Evolutionary conservation across 2,797 vertebrate species (phyloP).

Genomic region (Botia almorhae): DNA sequence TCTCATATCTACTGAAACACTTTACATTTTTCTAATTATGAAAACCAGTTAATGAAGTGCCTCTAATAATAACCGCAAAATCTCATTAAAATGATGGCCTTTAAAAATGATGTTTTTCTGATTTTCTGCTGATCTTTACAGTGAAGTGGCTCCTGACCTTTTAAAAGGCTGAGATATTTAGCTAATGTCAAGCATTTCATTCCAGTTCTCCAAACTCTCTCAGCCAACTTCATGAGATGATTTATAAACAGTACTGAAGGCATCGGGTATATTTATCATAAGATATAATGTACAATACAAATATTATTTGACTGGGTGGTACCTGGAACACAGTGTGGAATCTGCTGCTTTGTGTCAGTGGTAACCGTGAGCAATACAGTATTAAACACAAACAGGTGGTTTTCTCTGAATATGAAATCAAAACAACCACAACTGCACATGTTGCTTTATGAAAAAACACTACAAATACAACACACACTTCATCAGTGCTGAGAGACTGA

Average conservation of each 20-base stretch:
- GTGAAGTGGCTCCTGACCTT: neutral
- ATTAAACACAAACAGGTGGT: neutral
- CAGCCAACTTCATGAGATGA: too few relatives aligned
- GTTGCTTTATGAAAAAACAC: neutral
- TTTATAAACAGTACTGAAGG: too few relatives aligned
- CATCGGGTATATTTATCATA: too few relatives aligned
- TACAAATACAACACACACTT: neutral
- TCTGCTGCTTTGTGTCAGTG: neutral
- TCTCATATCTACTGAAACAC: neutral
- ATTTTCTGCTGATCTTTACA: neutral
- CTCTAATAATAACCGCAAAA: neutral
- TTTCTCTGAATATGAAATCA: slow-evolving; percentile 3
- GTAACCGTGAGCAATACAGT: neutral
- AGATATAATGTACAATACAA: too few relatives aligned
- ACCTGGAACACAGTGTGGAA: too few relatives aligned
- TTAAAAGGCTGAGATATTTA: neutral
- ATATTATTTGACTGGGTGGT: too few relatives aligned
- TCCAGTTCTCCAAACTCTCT: too few relatives aligned
- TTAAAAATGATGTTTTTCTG: too few relatives aligned
- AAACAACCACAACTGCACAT: neutral
- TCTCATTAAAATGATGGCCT: too few relatives aligned
- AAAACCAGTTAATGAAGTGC: neutral
- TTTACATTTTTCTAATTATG: neutral
- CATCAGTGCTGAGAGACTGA: neutral
- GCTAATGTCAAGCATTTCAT: neutral